Evolutionary conservation across 2,797 vertebrate genomes (phyloP), one percentile per base, ranked within the genome.

Genomic region (Danio albolineatus): DNA sequence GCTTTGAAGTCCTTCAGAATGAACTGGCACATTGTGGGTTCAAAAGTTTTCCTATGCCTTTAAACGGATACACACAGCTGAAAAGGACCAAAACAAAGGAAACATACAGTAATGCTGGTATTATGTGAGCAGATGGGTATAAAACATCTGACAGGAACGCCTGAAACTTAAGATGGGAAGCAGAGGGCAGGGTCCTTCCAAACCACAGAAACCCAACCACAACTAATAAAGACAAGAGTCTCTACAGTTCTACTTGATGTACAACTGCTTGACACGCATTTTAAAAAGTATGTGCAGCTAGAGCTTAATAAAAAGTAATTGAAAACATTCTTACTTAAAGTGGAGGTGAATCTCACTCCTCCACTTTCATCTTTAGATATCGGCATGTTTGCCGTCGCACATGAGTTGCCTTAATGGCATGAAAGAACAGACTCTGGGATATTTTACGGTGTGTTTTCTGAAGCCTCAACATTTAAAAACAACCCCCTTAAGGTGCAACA

Each of bases 221-320:
- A 88, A 46, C 88, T 89, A 71, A 51, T 85, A 87, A 89, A 89
- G 82, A 81, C 85, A 85, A 82, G 83, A 60, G 61, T 83, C 61
- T 85, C 76, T 69, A 51, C 79, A 81, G 84, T 85, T 80, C 83
- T 74, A 65, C 71, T 78, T 85, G 82, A 90, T 84, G 83, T 89
- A 76, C 77, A 82, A 86, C 70, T 57, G 86, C 80, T 89, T 91
- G 85, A 84, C 85, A 76, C 86, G 57, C 79, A 85, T 64, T 88
- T 67, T 78, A 28, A 81, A 86, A 78, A 88, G 88, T 91, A 90
- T 88, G 86, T 80, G 88, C 76, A 89, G 87, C n/a, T n/a, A n/a
- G n/a, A n/a, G n/a, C 87, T 48, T 73, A 73, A 69, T 39, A 56
- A n/a, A 67, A 38, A 76, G 16, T 39, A 64, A 36, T 16, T 64